Conservation (phyloP, 1,140 invertebrate species). For the Aphaenogaster ashmeadi region DNA sequence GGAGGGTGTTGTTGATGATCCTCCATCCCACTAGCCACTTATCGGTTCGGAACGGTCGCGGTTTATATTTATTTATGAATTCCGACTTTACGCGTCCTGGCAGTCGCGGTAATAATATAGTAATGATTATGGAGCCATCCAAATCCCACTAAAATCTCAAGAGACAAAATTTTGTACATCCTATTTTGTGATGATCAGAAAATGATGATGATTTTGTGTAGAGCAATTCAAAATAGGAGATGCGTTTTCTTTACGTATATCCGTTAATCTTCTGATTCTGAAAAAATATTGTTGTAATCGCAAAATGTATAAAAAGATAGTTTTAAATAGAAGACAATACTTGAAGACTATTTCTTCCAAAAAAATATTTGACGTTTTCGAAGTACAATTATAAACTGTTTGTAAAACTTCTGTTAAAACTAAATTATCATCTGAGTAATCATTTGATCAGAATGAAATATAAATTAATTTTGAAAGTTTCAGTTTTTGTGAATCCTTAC, state of each 20-base stretch:
- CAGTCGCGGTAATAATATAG: constrained; percentile 40
- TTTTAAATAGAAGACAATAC: not conserved
- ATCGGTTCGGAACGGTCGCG: constrained; percentile 26
- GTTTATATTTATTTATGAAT: constrained; percentile 67
- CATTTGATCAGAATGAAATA: not conserved
- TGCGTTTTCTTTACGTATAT: not conserved
- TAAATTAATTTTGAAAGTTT: not conserved
- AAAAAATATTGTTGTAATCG: not conserved
- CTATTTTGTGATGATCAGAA: not conserved
- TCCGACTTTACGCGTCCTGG: not conserved
- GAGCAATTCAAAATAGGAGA: not conserved
- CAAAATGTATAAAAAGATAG: not conserved
- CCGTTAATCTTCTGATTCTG: not conserved
- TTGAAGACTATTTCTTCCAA: not conserved
- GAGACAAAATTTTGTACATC: not conserved
- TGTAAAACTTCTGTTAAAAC: not conserved
- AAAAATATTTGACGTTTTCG: not conserved
- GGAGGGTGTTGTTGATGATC: not conserved
- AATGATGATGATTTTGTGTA: not conserved
- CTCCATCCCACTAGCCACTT: constrained; percentile 13
- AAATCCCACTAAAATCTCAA: constrained; percentile 29
- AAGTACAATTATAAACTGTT: not conserved
- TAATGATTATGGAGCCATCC: constrained; percentile 12
- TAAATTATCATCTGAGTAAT: not conserved
- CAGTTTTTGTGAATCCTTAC: not conserved